Evolutionary conservation across 2,888 invertebrate genomes (phyloP).

Genomic region (Dichetophora obliterata): DNA sequence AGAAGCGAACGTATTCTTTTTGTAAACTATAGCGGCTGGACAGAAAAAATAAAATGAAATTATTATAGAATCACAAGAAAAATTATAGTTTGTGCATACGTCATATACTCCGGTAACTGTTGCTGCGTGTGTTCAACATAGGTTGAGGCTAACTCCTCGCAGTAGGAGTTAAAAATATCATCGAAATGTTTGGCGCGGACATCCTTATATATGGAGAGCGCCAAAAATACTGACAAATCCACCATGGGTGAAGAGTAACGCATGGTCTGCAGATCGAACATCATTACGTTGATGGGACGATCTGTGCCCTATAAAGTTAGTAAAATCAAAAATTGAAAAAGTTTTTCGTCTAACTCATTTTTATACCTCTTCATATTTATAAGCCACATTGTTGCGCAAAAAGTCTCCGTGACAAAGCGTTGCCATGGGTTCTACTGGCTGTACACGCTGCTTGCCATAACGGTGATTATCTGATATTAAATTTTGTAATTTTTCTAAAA

Average conservation of each 20-base stretch:
- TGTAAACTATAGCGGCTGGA: constrained; percentile 58
- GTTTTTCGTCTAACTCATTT: not conserved
- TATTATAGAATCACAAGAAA: not conserved
- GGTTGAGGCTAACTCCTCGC: constrained; percentile 52
- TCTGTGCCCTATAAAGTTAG: constrained; percentile 45
- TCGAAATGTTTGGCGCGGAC: constrained; percentile 60
- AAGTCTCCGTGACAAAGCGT: constrained; percentile 68
- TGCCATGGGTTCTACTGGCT: constrained; percentile 62
- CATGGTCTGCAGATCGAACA: constrained; percentile 69
- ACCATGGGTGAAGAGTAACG: constrained; percentile 67
- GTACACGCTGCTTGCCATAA: constrained; percentile 57
- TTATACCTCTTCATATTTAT: constrained; percentile 55
- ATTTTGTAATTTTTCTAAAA: constrained; percentile 52
- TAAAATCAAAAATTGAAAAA: not conserved
- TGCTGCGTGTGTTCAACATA: constrained; percentile 40
- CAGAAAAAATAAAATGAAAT: not conserved
- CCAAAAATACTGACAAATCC: constrained; percentile 62
- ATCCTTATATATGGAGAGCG: constrained; percentile 59
- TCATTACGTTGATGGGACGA: constrained; percentile 60
- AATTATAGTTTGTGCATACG: constrained; percentile 49
- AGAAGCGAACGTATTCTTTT: constrained; percentile 61
- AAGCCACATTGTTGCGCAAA: constrained; percentile 68
- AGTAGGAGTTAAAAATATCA: constrained; percentile 62
- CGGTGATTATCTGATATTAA: constrained; percentile 46
- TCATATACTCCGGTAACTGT: constrained; percentile 58